Base-by-base conservation (phyloP, 2,113 vertebrate genomes). In the Pteronura brasiliensis region DNA sequence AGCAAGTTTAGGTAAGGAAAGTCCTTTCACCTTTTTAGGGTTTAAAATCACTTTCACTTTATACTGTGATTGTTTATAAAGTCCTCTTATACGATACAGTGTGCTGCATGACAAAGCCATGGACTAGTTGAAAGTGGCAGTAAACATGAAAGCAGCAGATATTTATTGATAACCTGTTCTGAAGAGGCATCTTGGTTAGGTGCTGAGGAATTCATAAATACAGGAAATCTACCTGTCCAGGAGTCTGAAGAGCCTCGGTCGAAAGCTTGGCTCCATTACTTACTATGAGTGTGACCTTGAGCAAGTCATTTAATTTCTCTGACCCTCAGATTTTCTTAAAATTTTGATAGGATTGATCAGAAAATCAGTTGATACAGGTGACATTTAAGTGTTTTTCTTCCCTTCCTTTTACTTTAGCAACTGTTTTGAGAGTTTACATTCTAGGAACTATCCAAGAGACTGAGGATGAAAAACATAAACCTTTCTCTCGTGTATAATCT, bases 401-500 rank as follows among this genome's bases (percentile, higher is more conserved):
- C 11, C 12, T 72, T 83, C n/a, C 65, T 65, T 88, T 94, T 85
- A 85, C 61, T 80, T 89, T 5, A 90, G 57, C 47, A 65, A 21
- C 71, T 80, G 0, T 92, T 55, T 89, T 89, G 61, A 84, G 17
- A 89, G 39, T 92, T 85, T 59, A 10, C 25, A 34, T 69, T 92
- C 17, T 89, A n/a, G 23, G 42, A 79, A 63, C 25, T 77, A 25
- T 44, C n/a, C 59, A 71, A 74, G 47, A 25, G 21, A 31, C 55
- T 49, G 71, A 47, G 42, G n/a, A 63, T 94, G 29, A 55, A 91
- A 71, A 91, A 44, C 52, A 63, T 69, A 86, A 47, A 72, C 23
- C 55, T 96, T 89, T 59, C 29, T 59, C 20, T 95, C 17, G 69
- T 71, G 89, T 95, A 52, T 96, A 81, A 80, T 74, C 34, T 92